Base-by-base conservation (phyloP, 2,797 vertebrate species). In the Ctenopoma multispine region DNA sequence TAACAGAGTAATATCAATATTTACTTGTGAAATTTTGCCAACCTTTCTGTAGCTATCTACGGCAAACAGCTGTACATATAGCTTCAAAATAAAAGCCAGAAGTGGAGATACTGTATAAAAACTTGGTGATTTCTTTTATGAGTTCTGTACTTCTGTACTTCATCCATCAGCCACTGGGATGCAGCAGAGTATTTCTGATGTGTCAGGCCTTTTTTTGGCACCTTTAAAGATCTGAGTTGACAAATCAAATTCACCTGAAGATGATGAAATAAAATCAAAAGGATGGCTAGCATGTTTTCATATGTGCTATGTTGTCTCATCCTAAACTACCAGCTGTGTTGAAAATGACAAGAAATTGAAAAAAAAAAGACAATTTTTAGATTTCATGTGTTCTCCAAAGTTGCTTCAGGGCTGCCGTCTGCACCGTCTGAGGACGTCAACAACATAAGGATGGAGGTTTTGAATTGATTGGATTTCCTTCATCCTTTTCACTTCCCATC, bases 1-100 rank as follows among this genome's bases (percentile, higher is more conserved):
- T 93, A 92, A 93, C 81, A 81, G 84, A 87, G 87, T 92, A 84
- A 78, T 89, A 90, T 91, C 72, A 83, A 90, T 79, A 90, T 86
- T 88, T 89, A 89, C 66, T 86, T 93, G 90, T 92, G 90, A 82
- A 89, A 88, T 89, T 85, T 91, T 93, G 93, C 88, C 91, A 90
- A 92, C 82, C 84, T 94, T 93, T 94, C 88, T 83, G 87, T 94
- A 95, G 94, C 89, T 83, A 80, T 86, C 77, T 79, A 89, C 80
- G 87, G 93, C 88, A 92, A 94, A 84, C 74, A 83, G 86, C 84
- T 90, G 88, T 92, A 90, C 69, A 92, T 94, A 90, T 94, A n/a
- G 93, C 94, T 95, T 94, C 36, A 90, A 93, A 96, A 95, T 96
- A 96, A 96, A 96, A 94, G 79, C 81, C 89, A 90, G 75, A 80